Conservation (phyloP, 2,113 vertebrate species). For the Astur gentilis region DNA sequence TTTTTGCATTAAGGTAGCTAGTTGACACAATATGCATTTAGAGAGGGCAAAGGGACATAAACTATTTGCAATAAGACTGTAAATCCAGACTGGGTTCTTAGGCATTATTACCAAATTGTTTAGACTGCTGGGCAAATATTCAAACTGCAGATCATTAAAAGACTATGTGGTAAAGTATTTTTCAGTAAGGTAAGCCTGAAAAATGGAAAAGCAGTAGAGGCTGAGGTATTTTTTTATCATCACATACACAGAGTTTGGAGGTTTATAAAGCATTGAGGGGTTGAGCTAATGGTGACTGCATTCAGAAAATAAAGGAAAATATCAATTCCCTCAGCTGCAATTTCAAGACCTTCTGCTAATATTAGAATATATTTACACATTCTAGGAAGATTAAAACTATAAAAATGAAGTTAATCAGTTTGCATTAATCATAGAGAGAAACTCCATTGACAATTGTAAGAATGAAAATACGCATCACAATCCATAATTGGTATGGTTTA, state of each 20-base stretch:
- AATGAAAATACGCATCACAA: not conserved
- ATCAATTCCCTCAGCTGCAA: not conserved
- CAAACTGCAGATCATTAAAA: not conserved
- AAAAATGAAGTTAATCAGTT: constrained; percentile 21
- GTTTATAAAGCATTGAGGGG: not conserved
- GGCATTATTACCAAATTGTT: not conserved
- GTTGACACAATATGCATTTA: not conserved
- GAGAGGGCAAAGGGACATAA: not conserved
- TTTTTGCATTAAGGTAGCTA: not conserved
- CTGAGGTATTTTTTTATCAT: not conserved
- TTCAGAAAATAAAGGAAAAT: not conserved
- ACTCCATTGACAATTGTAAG: not conserved
- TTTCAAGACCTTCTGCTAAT: not conserved
- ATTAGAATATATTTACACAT: not conserved
- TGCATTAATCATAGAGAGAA: constrained; percentile 2
- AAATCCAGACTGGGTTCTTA: not conserved
- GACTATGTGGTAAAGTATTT: not conserved
- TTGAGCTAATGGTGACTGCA: not conserved
- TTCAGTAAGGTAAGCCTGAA: not conserved
- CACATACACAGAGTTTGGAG: not conserved
- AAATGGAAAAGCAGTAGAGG: not conserved
- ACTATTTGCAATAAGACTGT: not conserved
- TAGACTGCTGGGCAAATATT: not conserved
- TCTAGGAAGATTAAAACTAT: constrained; percentile 13
- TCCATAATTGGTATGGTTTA: not conserved